These are phyloP conservation scores for Leptopilina myrica DNA, from an alignment of 2,888 invertebrate species.

Conservation along the genomic window DNA sequence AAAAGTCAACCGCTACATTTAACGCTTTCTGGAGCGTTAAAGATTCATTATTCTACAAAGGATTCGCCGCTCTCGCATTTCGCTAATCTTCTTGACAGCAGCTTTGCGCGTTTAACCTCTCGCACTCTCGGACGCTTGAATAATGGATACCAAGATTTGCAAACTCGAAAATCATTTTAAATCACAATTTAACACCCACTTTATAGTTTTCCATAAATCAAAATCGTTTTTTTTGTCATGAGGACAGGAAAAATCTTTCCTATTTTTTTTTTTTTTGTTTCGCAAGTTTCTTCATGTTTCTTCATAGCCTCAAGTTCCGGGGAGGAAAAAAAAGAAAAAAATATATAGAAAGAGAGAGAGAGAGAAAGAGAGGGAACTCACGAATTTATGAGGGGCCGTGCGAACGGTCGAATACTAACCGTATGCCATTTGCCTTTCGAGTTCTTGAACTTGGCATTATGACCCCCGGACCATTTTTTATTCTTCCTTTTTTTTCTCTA, in stretches of 20 bases:
- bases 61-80: slow-evolving; percentile 35
- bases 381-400: slow-evolving; percentile 69
- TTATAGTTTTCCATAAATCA: slow-evolving; percentile 33
- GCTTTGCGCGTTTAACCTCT: slow-evolving; percentile 39
- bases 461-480: slow-evolving; percentile 28
- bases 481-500: not conserved
- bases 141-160: slow-evolving; percentile 61
- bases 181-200: slow-evolving; percentile 42
- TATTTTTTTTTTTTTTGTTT: slow-evolving; percentile 63
- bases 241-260: slow-evolving; percentile 37
- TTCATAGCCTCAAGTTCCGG: slow-evolving; percentile 43
- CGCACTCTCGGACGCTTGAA: slow-evolving; percentile 59
- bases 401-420: slow-evolving; percentile 45
- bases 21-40: slow-evolving; percentile 38
- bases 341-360: slow-evolving; percentile 62
- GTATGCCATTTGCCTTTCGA: slow-evolving; percentile 22
- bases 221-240: too few species aligned
- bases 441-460: slow-evolving; percentile 36
- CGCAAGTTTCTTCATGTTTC: slow-evolving; percentile 67
- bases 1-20: slow-evolving; percentile 35
- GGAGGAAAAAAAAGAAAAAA: slow-evolving; percentile 33
- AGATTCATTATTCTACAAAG: slow-evolving; percentile 39
- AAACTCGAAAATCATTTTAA: slow-evolving; percentile 57
- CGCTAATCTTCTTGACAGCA: slow-evolving; percentile 40
- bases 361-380: slow-evolving; percentile 60